These are phyloP conservation scores for Habrosyne pyritoides DNA, from an alignment of 2,888 invertebrate genomes.

Conservation along the genomic window DNA sequence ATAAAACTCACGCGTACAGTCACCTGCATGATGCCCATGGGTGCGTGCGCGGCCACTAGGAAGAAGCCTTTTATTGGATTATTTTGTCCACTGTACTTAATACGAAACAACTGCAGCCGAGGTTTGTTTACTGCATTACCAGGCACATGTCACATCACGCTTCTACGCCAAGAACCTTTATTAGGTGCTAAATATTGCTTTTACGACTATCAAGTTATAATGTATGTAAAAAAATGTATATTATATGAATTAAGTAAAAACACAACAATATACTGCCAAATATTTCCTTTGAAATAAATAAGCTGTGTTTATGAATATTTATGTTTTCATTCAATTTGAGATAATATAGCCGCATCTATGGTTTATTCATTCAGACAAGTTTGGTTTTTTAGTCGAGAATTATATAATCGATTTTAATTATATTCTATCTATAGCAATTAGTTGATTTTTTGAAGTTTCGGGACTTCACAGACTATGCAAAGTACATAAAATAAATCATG, in stretches of 20 bases:
- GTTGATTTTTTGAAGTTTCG: too few relatives aligned
- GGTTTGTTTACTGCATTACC: conserved; percentile 1
- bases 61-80: conserved; percentile 19
- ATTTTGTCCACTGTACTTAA: conserved; percentile 18
- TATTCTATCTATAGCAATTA: too few relatives aligned
- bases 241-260: background rate
- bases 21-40: conserved; percentile 23
- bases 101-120: conserved; percentile 7
- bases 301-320: too few relatives aligned
- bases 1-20: conserved; percentile 10
- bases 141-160: background rate
- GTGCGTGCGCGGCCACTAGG: background rate
- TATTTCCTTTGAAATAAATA: too few relatives aligned
- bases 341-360: too few relatives aligned
- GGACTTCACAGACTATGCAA: too few relatives aligned
- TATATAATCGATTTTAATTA: too few relatives aligned
- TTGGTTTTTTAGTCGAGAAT: too few relatives aligned
- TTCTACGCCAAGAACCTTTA: background rate
- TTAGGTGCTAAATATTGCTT: background rate
- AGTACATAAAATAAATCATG: too few relatives aligned
- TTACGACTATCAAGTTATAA: background rate
- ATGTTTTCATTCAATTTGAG: too few relatives aligned
- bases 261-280: background rate
- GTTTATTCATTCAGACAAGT: too few relatives aligned
- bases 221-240: background rate